Evolutionary conservation across 2,888 invertebrate genomes (phyloP), one percentile per base, ranked within the genome.

Genomic region (Phengaris arion): DNA sequence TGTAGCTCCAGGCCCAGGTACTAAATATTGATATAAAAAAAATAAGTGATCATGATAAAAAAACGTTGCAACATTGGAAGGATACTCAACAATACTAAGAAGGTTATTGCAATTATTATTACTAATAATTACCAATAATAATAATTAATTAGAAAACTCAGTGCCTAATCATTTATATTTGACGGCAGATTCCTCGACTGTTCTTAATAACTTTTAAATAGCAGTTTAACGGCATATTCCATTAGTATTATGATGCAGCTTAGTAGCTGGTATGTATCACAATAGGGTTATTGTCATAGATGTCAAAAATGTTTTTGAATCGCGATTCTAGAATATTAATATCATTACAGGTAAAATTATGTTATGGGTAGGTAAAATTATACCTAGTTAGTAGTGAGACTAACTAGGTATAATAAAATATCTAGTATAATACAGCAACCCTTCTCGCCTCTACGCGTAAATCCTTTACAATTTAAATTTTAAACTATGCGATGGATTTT

Each of bases 161-260:
- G 52, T 12, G 9, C 52, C 52, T 64, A 64, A 35, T 64, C 12
- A 64, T 35, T 35, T 45, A 22, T 64, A 64, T 64, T 35, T 45
- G 64, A 64, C 64, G 35, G 64, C 64, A 64, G 35, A 64, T 64
- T 64, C 64, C 64, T 64, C 12, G 59, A 10, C 9, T 22, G 64
- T 35, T 64, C 12, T 12, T 64, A 64, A 64, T 45, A 13, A 35
- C 35, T 64, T 45, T 64, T 45, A 64, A 64, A 64, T 64, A 6
- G 64, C 64, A 35, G 35, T 64, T 64, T 64, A 64, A 64, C 35
- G 9, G 35, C 64, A 64, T 64, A 64, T 1, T 64, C 35, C 2
- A 13, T 64, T 64, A 48, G 35, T 35, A 35, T 35, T 35, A 35
- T 35, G 35, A 35, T 35, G 35, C 4, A 54, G 54, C 54, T 54